Evolutionary conservation across 2,113 vertebrate species (phyloP), one percentile per base, ranked within the genome.

Genomic region (Zapornia atra): DNA sequence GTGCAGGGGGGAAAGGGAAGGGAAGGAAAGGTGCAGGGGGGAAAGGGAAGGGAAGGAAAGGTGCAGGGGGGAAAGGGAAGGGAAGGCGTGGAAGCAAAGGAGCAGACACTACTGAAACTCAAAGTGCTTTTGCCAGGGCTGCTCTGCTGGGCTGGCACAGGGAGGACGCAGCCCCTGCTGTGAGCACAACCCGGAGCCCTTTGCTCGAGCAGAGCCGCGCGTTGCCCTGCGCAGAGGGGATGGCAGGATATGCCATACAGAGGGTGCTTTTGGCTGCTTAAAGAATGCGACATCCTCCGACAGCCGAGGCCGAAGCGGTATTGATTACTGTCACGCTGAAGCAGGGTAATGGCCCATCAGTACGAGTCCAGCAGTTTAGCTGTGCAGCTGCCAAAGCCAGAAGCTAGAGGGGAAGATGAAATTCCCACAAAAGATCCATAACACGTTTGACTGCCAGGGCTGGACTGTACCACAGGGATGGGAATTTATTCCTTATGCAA

Each of bases 361-460:
- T 5, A 36, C 2, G 34, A 60, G 83, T 9, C 28, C 18, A 6
- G 53, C 48, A 15, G 42, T 15, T 53, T 1, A 21, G 72, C 82
- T 57, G 51, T 10, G 7, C 25, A 9, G 82, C 86, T 81, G 92
- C 86, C 92, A 82, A 54, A 44, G 60, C 26, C 69, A 17, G 54
- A 11, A 73, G 88, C 77, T 56, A 26, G 28, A 94, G 60, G 59
- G 79, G 68, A 76, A 73, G 92, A 61, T 54, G 86, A 82, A 82
- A 93, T 53, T 72, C 88, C 83, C 86, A 86, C 80, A 25, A 15
- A 80, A 94, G 76, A 92, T 92, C 94, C 66, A 1, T 15, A 60
- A 90, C 21, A 5, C 4, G 12, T 85, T 46, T n/a, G 60, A 40
- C 51, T 91, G 61, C 81, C 60, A 80, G 71, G 72, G 77, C 88